Percentiles rank a stretch among this genome's conserved stretches.
phyloP scores from a whole-genome alignment of 2,888 invertebrate species.

The Bellardia pandia region DNA sequence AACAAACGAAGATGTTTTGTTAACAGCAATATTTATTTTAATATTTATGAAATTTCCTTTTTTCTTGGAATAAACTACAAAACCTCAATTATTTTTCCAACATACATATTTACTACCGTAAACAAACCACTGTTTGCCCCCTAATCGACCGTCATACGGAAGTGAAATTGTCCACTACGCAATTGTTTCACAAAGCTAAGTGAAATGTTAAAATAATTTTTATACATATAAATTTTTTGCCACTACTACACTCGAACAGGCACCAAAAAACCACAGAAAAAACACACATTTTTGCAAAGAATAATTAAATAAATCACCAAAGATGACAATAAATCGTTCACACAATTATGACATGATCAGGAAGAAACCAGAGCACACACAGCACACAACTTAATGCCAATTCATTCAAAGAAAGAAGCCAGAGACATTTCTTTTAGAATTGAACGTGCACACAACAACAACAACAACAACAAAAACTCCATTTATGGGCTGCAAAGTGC shows the following conservation, averaged over 20 bases:
- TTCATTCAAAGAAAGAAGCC: conserved; percentile 13
- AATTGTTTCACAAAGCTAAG: conserved; percentile 65
- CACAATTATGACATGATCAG: conserved; percentile 79
- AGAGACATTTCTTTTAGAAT: conserved; percentile 57
- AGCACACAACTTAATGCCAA: conserved; percentile 52
- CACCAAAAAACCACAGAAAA: conserved; percentile 8
- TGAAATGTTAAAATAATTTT: conserved; percentile 67
- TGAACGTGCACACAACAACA: conserved; percentile 2
- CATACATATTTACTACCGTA: no score
- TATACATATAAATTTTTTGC: conserved; percentile 34
- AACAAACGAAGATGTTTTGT: no score
- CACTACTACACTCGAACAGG: background rate
- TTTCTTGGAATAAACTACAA: background rate
- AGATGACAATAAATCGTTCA: conserved; percentile 82
- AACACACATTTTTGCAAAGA: conserved; percentile 39
- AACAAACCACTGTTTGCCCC: conserved; percentile 41
- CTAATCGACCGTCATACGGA: conserved; percentile 48
- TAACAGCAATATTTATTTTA: no score
- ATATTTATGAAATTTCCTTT: no score
- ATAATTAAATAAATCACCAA: conserved; percentile 77
- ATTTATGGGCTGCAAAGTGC: conserved; percentile 71
- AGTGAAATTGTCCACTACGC: conserved; percentile 69
- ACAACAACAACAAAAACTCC: conserved; percentile 52
- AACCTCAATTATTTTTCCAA: no score
- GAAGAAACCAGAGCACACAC: conserved; percentile 63